Base-by-base conservation (phyloP, 1,140 invertebrate species). In the Galleria mellonella region DNA sequence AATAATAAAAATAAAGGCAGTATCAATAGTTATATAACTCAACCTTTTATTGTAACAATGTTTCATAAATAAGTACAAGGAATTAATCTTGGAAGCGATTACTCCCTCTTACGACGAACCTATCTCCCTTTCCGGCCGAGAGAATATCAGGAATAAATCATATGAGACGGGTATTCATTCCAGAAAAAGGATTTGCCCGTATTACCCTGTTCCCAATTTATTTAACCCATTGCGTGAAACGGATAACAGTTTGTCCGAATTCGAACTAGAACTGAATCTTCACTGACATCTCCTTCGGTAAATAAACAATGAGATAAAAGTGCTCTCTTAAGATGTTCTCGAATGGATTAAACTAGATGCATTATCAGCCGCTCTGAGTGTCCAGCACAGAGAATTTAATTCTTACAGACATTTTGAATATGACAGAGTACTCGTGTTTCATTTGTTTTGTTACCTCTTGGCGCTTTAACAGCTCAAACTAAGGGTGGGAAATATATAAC, bases 71-170 rank as follows among this genome's bases (percentile, higher is more conserved):
- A n/a, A 23, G 6, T 23, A 23, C 6, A 23, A 23, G 6, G 17
- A 23, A 23, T 23, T 23, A 2, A 23, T 23, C 17, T 6, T 6
- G 6, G 17, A 23, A 23, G 6, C 2, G 17, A 23, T 23, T 23
- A 23, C 17, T 23, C 2, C 17, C 41, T 31, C 31, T 31, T 43
- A 8, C 23, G 29, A n/a, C 17, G 10, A 12, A 32, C 29, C 9
- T 41, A 15, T 9, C 2, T 4, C 9, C 10, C 9, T 9, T 13
- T 37, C 13, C 38, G 31, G 40, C 45, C 44, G 29, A 50, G 36
- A 43, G 30, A 40, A 38, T 35, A 51, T 55, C 47, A 51, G 45
- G 56, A 51, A 62, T 67, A 63, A 60, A 67, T 67, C 60, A 67
- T 67, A 57, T 32, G 60, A 52, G 53, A 56, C 59, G 54, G 50